Base-by-base conservation (phyloP, 2,113 vertebrate genomes). In the Candoia aspera region DNA sequence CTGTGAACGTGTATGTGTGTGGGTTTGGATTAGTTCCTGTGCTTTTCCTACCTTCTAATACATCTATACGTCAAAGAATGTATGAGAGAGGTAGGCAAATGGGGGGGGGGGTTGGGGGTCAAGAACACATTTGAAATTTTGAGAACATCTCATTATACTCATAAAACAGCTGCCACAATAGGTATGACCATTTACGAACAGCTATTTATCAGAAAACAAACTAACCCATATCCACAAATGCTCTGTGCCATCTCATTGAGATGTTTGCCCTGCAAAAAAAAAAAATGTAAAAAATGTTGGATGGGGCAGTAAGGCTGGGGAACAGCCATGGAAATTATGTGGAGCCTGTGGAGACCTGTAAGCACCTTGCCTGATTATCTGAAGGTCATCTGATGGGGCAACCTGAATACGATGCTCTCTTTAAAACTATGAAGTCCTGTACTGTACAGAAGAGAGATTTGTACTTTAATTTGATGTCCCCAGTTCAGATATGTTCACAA, bases 321-420 rank as follows among this genome's bases (percentile, higher is more conserved):
- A 68, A 68, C 29, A 15, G 1, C 64, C n/a, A n/a, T 68, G n/a
- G 12, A 68, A 68, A n/a, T 68, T 68, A 33, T 68, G n/a, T 68
- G 12, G 29, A 68, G n/a, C 64, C 5, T 15, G 12, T n/a, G 29
- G 62, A 15, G 49, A 6, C 6, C 23, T 62, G 59, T 62, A 62
- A 62, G 9, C 24, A 62, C n/a, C 13, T 10, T 33, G 64, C 29
- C 33, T 4, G 29, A 68, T 64, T 64, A n/a, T 64, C 62, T 64
- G 26, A n/a, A 64, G 12, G 26, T 29, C 62, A 64, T 64, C 62
- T 68, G 49, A 54, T 33, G 24, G 17, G 60, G 58, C 23, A 58
- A 24, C 58, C 37, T 46, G 58, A 62, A 58, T 29, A 0, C 0
- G 53, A 24, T 13, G 4, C 24, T 0, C 0, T 57, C 3, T 84